These are phyloP conservation scores for Tetropium fuscum DNA, from an alignment of 2,888 invertebrate genomes.

Conservation along the genomic window DNA sequence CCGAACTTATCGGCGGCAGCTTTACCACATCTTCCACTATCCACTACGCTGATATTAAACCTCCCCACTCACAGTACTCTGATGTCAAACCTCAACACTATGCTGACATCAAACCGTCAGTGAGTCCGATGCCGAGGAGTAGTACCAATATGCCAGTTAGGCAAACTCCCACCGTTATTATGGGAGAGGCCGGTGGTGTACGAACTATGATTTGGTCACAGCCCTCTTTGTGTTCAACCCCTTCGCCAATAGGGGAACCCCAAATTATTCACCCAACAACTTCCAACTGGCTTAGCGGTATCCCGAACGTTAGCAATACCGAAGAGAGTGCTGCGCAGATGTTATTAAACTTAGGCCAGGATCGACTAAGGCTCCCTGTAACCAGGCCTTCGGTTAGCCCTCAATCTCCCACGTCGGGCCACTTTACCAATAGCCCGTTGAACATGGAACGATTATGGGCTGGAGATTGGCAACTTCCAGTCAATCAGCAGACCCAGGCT, in stretches of 20 bases:
- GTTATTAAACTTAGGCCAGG: constrained; percentile 81
- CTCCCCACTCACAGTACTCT: too few species aligned
- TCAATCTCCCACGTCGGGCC: constrained; percentile 58
- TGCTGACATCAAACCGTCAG: too few species aligned
- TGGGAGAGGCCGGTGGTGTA: constrained; percentile 94
- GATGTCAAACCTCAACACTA: too few species aligned
- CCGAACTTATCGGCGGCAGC: constrained; percentile 81
- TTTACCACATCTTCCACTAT: constrained; percentile 59
- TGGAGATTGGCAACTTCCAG: constrained; percentile 87
- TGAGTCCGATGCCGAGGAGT: constrained; percentile 47
- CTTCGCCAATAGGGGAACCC: constrained; percentile 54
- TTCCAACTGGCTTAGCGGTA: constrained; percentile 48
- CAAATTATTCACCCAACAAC: constrained; percentile 59
- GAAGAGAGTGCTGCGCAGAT: constrained; percentile 76
- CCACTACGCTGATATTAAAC: constrained; percentile 49
- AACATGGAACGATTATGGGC: constrained; percentile 95
- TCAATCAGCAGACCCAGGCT: constrained; percentile 81
- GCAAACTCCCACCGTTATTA: constrained; percentile 87
- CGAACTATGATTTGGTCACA: constrained; percentile 78
- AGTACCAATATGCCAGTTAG: constrained; percentile 66
- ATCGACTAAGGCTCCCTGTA: constrained; percentile 56
- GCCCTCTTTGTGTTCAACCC: constrained; percentile 62
- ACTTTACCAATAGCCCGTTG: constrained; percentile 73
- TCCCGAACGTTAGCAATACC: constrained; percentile 55
- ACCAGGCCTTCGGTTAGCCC: constrained; percentile 45